Base-by-base conservation (phyloP, 2,888 invertebrate species). In the Brenthis daphne region DNA sequence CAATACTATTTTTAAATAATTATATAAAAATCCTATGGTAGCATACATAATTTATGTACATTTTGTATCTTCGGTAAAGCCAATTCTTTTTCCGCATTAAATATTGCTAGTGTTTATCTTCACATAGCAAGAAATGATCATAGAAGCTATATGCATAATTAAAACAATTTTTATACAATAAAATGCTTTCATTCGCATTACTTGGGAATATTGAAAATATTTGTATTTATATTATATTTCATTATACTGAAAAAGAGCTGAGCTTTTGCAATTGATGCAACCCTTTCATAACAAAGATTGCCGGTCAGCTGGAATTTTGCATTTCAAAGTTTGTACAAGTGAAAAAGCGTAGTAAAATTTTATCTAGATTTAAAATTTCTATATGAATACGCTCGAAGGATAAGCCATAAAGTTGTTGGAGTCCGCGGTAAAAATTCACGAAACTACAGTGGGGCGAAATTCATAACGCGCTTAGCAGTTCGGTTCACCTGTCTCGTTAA, bases 381-480 rank as follows among this genome's bases (percentile, higher is more conserved):
- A 81, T 77, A 82, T 79, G 82, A 81, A 82, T 80, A 81, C 82
- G 80, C 83, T 82, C 83, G 82, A 84, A 84, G 85, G 87, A 85
- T 88, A 86, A 85, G 80, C 86, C 80, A 82, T 84, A 88, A 91
- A 90, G 82, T 91, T 90, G 77, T 78, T 77, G 77, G 80, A 81
- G 83, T 83, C 83, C 81, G 75, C 77, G 81, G 86, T 80, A 90
- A 89, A 89, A 87, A 89, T 85, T 87, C 83, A 88, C 87, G 75
- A 88, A 92, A 92, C 92, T 92, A 84, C 83, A 82, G 83, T 83
- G 84, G 82, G 81, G 84, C 78, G 77, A 88, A 91, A 89, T 91
- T 92, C 92, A 92, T 92, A 92, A 90, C 91, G 86, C 86, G 90
- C 88, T 90, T 88, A 90, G 85, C 90, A 87, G 89, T 90, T 88